Base-by-base conservation (phyloP, 2,888 invertebrate genomes). In the Trimorus sp. region DNA sequence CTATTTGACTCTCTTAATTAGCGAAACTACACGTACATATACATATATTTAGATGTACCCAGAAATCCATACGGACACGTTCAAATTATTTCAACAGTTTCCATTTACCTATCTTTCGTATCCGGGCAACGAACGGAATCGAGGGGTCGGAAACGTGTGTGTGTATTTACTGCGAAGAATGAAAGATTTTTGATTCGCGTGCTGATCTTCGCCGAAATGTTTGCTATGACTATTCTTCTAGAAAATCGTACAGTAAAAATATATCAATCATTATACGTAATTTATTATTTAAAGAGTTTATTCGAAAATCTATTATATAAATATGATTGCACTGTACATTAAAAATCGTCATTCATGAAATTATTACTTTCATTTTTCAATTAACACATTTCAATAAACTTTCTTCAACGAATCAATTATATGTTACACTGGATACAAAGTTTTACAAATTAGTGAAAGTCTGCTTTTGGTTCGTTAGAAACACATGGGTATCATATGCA, bases 121-220 rank as follows among this genome's bases (percentile, higher is more conserved):
- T 62, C 56, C 69, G 69, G 48, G 6, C 60, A 62, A 68, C 76
- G 62, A 76, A 69, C 59, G 37, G 45, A 51, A 49, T 37, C 14
- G 66, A 9, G 14, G 58, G 65, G 51, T 59, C 51, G 51, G 8
- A 56, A 63, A 58, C 54, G 40, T 45, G 58, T 14, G 53, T 40
- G 36, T 48, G 15, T 45, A 49, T 73, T 48, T 54, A 73, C 48
- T 56, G 48, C 48, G 48, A 58, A 65, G 49, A 74, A 74, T 51
- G 51, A 56, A 65, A 65, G 58, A 65, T 74, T 74, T 74, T 74
- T 65, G 15, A 74, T 74, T 74, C 49, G 62, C 54, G 62, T 45
- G 73, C 63, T 74, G 56, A 74, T 58, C 49, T 15, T 7, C 36
- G 42, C 37, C 48, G 49, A 74, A 45, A 54, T 51, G 49, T 40